phyloP scores from a whole-genome alignment of 1,140 invertebrate genomes.

The Trigoniulus corallinus region DNA sequence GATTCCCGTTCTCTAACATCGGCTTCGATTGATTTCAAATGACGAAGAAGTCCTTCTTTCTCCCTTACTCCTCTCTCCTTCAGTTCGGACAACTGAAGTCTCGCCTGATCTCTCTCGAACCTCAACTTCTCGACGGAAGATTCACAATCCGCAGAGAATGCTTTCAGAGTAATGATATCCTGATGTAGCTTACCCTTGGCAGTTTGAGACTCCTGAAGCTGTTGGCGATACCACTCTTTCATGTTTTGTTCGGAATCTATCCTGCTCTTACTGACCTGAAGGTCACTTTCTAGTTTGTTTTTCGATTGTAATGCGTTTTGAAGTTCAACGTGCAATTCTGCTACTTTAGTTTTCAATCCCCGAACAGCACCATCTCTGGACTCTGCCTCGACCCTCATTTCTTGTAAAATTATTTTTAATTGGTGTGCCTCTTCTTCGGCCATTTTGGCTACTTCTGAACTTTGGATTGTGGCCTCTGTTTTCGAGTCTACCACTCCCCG shows the following conservation, averaged over 20 bases:
- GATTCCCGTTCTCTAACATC: slow-evolving; percentile 32
- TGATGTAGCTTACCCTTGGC: slow-evolving; percentile 23
- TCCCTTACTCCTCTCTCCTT: slow-evolving; percentile 25
- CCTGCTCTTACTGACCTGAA: slow-evolving; percentile 24
- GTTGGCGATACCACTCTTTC: slow-evolving; percentile 31
- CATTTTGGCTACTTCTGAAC: slow-evolving; percentile 4
- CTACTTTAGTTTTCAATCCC: slow-evolving; percentile 30
- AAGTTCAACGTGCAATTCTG: slow-evolving; percentile 30
- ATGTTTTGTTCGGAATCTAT: slow-evolving; percentile 22
- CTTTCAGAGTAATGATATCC: slow-evolving; percentile 26
- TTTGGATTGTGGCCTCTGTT: neutral
- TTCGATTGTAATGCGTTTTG: slow-evolving; percentile 26
- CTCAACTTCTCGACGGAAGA: slow-evolving; percentile 25
- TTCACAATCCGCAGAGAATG: slow-evolving; percentile 18
- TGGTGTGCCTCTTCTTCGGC: slow-evolving; percentile 19
- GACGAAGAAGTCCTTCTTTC: slow-evolving; percentile 28
- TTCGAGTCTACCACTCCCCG: slow-evolving; percentile 9
- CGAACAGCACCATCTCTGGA: slow-evolving; percentile 26
- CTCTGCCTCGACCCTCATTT: slow-evolving; percentile 23
- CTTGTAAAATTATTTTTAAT: slow-evolving; percentile 22
- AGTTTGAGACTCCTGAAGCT: slow-evolving; percentile 25
- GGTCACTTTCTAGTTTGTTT: slow-evolving; percentile 26
- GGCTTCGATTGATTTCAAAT: slow-evolving; percentile 29
- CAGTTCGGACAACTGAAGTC: slow-evolving; percentile 23
- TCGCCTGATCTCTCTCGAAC: slow-evolving; percentile 22